Evolutionary conservation across 2,888 invertebrate genomes (phyloP).

Genomic region (Agrochola lota): DNA sequence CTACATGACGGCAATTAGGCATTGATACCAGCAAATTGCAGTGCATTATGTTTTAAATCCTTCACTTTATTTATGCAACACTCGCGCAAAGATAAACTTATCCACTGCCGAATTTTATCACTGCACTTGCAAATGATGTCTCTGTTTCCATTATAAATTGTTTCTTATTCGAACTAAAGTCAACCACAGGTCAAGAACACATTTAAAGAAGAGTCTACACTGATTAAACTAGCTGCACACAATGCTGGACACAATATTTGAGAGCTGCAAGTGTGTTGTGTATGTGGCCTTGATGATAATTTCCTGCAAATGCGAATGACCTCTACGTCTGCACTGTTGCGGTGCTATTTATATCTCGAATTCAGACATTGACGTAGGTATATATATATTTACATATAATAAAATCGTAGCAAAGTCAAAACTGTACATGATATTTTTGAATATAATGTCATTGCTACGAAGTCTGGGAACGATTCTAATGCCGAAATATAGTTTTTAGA

Average conservation of each 20-base stretch:
- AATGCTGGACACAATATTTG: background rate
- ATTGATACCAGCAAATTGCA: slow-evolving; percentile 4
- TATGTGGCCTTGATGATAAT: slow-evolving; percentile 33
- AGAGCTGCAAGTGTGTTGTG: background rate
- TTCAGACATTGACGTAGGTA: background rate
- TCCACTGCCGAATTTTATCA: slow-evolving; percentile 12
- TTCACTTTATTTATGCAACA: background rate
- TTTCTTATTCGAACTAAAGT: background rate
- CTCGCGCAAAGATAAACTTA: background rate
- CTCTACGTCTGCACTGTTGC: slow-evolving; percentile 10
- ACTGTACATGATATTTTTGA: too few relatives aligned
- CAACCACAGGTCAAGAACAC: background rate
- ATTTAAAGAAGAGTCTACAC: background rate
- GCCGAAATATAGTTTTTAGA: too few relatives aligned
- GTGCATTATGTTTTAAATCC: background rate
- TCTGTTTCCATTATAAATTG: background rate
- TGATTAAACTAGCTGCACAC: background rate
- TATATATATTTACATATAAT: too few relatives aligned
- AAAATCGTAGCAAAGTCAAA: too few relatives aligned
- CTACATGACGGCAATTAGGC: background rate
- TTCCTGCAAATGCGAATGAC: slow-evolving; percentile 37
- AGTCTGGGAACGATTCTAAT: too few relatives aligned
- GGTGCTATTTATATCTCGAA: slow-evolving; percentile 3
- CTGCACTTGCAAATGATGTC: background rate
- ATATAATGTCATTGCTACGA: too few relatives aligned